phyloP scores from a whole-genome alignment of 2,888 invertebrate species.

The Hoplodrina ambigua region DNA sequence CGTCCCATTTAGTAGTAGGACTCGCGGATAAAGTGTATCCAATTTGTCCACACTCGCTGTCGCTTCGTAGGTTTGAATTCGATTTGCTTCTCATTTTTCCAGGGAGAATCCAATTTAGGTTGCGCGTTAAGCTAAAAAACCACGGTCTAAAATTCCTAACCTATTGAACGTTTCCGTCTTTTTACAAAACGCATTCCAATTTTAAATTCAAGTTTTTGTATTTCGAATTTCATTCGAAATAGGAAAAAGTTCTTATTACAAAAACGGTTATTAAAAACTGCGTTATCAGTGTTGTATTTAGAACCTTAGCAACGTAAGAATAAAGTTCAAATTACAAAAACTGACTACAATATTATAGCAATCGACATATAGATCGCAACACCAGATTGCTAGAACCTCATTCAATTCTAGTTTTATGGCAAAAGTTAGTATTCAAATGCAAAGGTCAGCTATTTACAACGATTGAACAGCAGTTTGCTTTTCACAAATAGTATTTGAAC shows the following conservation, averaged over 20 bases:
- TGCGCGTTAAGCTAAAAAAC: constrained; percentile 17
- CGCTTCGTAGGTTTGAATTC: constrained; percentile 27
- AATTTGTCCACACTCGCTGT: constrained; percentile 29
- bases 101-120: constrained; percentile 22
- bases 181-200: too few species aligned
- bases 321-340: not conserved
- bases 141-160: constrained; percentile 26
- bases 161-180: constrained; percentile 6
- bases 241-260: not conserved
- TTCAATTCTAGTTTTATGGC: constrained; percentile 26
- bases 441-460: constrained; percentile 17
- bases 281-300: not conserved
- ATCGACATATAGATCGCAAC: not conserved
- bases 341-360: not conserved
- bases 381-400: not conserved
- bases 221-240: not conserved
- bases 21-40: constrained; percentile 12
- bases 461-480: not conserved
- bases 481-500: constrained; percentile 5
- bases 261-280: not conserved
- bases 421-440: constrained; percentile 7
- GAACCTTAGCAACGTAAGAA: not conserved
- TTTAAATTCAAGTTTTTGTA: not conserved
- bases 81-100: constrained; percentile 16
- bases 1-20: not conserved